Evolutionary conservation across 2,888 invertebrate species (phyloP).

Genomic region (Cheilosia soror): DNA sequence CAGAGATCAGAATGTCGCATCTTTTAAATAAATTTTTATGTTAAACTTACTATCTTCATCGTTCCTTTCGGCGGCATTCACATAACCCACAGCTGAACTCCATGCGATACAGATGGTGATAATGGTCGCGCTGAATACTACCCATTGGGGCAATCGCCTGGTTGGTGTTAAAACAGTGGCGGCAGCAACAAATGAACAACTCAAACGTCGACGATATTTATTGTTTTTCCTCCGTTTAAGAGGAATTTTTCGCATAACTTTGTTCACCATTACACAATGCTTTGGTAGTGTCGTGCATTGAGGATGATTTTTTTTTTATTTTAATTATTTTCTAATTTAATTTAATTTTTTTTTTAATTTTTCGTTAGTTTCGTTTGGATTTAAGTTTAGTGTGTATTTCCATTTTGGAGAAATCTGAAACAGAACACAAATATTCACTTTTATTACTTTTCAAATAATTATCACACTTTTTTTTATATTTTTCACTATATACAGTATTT

Average conservation of each 20-base stretch:
- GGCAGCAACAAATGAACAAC: constrained; percentile 53
- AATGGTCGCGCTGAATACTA: constrained; percentile 45
- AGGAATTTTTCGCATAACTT: constrained; percentile 68
- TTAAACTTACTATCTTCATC: constrained; percentile 65
- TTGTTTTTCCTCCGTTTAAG: constrained; percentile 69
- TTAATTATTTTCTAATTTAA: constrained; percentile 1
- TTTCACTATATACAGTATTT: constrained; percentile 1
- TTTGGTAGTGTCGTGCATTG: constrained; percentile 57
- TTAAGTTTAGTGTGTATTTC: constrained; percentile 39
- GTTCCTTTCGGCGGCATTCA: constrained; percentile 42
- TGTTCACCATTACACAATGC: constrained; percentile 71
- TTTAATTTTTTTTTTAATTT: not conserved
- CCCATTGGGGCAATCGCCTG: constrained; percentile 55
- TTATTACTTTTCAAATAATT: constrained; percentile 29
- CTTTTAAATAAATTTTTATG: constrained; percentile 4
- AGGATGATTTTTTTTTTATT: constrained; percentile 33
- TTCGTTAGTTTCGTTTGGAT: constrained; percentile 34
- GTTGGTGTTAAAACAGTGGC: constrained; percentile 38
- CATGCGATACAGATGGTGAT: constrained; percentile 61
- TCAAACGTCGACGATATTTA: constrained; percentile 34
- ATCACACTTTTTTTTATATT: constrained; percentile 6
- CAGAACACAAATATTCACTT: constrained; percentile 21
- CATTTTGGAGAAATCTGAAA: constrained; percentile 67
- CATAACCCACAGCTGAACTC: constrained; percentile 68
- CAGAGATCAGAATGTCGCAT: constrained; percentile 38